Evolutionary conservation across 2,797 vertebrate species (phyloP), one percentile per base, ranked within the genome.

Genomic region (Sciurus carolinensis): DNA sequence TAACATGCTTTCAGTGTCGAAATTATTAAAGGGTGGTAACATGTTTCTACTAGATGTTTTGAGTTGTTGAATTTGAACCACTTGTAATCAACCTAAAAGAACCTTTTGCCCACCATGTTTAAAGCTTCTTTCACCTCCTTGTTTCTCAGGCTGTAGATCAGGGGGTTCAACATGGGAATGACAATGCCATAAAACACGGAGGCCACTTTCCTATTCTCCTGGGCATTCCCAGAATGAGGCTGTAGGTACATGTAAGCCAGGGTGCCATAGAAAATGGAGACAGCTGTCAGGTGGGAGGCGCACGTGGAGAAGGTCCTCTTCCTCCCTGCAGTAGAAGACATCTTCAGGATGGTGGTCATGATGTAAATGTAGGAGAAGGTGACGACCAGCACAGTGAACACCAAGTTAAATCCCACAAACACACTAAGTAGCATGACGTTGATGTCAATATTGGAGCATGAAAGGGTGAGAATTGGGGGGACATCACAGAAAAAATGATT

Each of bases 401-500:
- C 54, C 57, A 95, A 13, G 47, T 97, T 96, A 92, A 96, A 97
- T 24, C 96, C 90, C 52, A 96, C 95, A 84, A 93, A 97, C 14
- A 89, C 12, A 3, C 71, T 0, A 30, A 96, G 36, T 7, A 97
- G 26, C 36, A 39, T 71, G 22, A 91, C 10, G 18, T 95, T 97
- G 8, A 57, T 72, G 28, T 95, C 71, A 89, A 0, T 92, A 8
- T 50, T 92, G 42, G 97, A 94, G 42, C 94, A 97, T 0, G 93
- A 96, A 57, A 97, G 90, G 36, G 83, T 57, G 0, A 97, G 62
- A 57, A 95, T 52, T 77, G 94, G 95, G 3, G 83, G 79, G 17
- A 82, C 62, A 50, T 96, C 96, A n/a, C 91, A 97, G 75, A 90
- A 97, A 83, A 97, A 95, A 39, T 97, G 91, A 81, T 95, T 87